Conservation (phyloP, 1,140 invertebrate genomes). For the Maconellicoccus hirsutus region DNA sequence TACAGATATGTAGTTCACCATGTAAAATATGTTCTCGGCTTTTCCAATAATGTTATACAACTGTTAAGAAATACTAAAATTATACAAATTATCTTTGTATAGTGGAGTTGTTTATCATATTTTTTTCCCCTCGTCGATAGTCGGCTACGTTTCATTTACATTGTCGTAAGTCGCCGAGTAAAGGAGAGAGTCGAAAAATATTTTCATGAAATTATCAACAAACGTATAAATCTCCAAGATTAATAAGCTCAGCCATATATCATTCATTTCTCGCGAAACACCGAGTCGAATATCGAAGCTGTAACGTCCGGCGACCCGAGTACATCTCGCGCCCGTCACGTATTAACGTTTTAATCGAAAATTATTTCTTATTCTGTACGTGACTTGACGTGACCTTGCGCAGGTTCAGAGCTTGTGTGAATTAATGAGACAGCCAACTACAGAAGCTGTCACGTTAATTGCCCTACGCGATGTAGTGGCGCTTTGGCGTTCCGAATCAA, state of each 20-base stretch:
- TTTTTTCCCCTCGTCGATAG: not conserved
- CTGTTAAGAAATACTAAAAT: not conserved
- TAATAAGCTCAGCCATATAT: too few species aligned
- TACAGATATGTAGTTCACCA: conserved; percentile 5
- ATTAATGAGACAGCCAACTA: conserved; percentile 4
- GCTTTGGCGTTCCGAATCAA: too few species aligned
- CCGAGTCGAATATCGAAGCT: too few species aligned
- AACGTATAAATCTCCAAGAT: too few species aligned
- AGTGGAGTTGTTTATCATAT: not conserved
- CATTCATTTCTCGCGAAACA: too few species aligned
- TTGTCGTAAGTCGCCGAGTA: not conserved
- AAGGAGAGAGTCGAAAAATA: too few species aligned
- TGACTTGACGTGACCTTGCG: conserved; percentile 18
- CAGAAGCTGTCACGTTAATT: conserved; percentile 7
- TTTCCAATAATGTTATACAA: conserved; percentile 9
- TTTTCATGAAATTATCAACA: too few species aligned
- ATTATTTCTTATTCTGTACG: not conserved
- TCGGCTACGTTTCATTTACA: not conserved
- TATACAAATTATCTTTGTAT: not conserved
- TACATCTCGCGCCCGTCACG: not conserved
- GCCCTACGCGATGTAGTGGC: not conserved
- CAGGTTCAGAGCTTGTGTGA: not conserved
- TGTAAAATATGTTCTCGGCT: conserved; percentile 15
- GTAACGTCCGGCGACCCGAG: not conserved
- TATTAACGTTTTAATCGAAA: conserved; percentile 19